Evolutionary conservation across 2,888 invertebrate genomes (phyloP).

Genomic region (Prosapia bicincta): DNA sequence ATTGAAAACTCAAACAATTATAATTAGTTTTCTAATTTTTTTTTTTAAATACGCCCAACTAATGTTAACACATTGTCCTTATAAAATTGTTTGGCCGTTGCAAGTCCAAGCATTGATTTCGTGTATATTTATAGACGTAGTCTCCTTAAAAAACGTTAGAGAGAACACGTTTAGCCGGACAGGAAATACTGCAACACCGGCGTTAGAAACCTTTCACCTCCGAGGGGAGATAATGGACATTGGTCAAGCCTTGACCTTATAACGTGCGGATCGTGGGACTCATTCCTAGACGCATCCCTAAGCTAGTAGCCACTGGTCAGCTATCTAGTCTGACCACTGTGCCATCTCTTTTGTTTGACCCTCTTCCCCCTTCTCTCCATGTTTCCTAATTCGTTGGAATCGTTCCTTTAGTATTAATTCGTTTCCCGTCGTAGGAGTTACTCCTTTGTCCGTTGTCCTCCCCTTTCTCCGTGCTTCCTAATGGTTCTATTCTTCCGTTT

Average conservation of each 20-base stretch:
- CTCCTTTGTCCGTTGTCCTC: too few relatives aligned
- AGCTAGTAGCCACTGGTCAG: neutral
- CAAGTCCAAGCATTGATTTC: too few relatives aligned
- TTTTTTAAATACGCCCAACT: too few relatives aligned
- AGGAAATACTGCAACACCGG: too few relatives aligned
- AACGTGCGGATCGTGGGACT: neutral
- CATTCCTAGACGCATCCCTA: neutral
- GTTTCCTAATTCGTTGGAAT: slow-evolving; percentile 27
- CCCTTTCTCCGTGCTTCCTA: neutral
- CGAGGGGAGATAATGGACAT: neutral
- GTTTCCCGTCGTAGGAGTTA: neutral
- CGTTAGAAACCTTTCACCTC: neutral
- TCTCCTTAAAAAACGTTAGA: too few relatives aligned
- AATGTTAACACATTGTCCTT: too few relatives aligned
- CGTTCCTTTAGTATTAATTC: slow-evolving; percentile 1
- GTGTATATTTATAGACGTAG: too few relatives aligned
- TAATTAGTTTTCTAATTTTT: too few relatives aligned
- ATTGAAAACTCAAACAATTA: too few relatives aligned
- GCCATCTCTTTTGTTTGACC: neutral
- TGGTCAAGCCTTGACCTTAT: neutral
- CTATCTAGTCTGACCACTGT: neutral
- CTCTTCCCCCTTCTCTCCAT: neutral
- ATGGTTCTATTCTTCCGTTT: neutral
- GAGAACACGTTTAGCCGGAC: too few relatives aligned
- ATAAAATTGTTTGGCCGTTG: too few relatives aligned